Evolutionary conservation across 2,888 invertebrate genomes (phyloP).

Genomic region (Drosophila subsilvestris): DNA sequence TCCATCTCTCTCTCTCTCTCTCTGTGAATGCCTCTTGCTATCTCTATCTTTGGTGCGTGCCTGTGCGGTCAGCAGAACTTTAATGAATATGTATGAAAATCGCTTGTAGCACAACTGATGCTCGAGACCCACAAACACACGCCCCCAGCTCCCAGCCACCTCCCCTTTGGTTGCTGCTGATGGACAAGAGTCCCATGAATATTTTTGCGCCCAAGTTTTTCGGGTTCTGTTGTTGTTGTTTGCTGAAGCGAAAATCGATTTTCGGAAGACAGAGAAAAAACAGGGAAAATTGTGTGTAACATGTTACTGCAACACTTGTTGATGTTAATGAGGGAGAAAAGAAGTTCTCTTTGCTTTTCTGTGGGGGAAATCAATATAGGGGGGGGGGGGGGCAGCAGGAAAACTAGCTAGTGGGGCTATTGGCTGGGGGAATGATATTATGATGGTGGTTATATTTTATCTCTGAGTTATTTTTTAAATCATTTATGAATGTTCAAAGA

Average conservation of each 20-base stretch:
- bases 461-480: too few species aligned
- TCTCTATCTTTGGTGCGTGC: constrained; percentile 33
- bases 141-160: neutral
- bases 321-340: constrained; percentile 61
- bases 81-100: constrained; percentile 79
- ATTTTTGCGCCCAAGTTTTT: constrained; percentile 52
- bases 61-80: constrained; percentile 76
- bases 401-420: too few species aligned
- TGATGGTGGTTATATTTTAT: too few species aligned
- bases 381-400: too few species aligned
- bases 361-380: neutral
- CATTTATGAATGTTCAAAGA: too few species aligned
- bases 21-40: neutral
- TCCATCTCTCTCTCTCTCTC: constrained; percentile 8
- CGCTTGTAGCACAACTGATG: constrained; percentile 65
- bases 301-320: constrained; percentile 67
- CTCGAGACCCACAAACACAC: neutral
- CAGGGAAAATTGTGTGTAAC: constrained; percentile 16
- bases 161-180: neutral
- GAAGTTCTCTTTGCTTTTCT: constrained; percentile 2
- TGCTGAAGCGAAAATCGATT: constrained; percentile 40
- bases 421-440: too few species aligned
- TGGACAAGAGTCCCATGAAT: constrained; percentile 56
- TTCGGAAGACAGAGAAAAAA: neutral
- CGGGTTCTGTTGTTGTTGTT: constrained; percentile 30